Conservation (phyloP, 2,888 invertebrate species). For the Lutraria lutraria region DNA sequence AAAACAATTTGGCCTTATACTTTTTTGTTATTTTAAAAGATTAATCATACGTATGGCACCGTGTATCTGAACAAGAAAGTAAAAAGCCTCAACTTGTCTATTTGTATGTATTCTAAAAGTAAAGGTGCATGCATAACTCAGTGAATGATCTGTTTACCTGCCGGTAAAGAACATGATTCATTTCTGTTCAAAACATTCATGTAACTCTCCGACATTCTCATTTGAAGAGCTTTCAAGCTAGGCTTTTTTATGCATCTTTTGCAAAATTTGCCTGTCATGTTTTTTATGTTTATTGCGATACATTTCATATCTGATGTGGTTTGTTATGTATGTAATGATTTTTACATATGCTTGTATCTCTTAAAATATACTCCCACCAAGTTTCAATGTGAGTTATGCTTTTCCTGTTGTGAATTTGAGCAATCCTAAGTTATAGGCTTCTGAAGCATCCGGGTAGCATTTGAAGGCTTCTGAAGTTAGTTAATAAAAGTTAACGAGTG, state of each 20-base stretch:
- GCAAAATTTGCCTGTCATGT: not conserved
- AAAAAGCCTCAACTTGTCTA: too few relatives aligned
- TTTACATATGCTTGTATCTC: not conserved
- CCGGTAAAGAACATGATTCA: not conserved
- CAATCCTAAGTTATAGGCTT: not conserved
- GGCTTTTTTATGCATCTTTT: constrained; percentile 2
- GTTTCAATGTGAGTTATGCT: not conserved
- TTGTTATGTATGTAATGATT: not conserved
- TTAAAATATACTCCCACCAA: not conserved
- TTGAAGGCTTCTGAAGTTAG: not conserved
- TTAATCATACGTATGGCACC: too few relatives aligned
- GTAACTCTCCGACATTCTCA: not conserved
- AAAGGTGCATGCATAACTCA: too few relatives aligned
- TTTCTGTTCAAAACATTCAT: not conserved
- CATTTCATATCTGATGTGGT: not conserved
- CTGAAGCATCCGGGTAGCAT: not conserved
- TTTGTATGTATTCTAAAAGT: too few relatives aligned
- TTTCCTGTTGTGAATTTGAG: not conserved
- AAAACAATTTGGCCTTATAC: too few relatives aligned
- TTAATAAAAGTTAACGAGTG: not conserved
- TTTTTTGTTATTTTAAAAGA: too few relatives aligned
- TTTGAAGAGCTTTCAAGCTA: not conserved
- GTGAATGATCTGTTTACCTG: not conserved
- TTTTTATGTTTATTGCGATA: not conserved
- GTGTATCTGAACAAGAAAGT: too few relatives aligned